Evolutionary conservation across 37 sponge, comb jelly and placozoan genomes (phyloP).

Genomic region (Bolinopsis microptera): DNA sequence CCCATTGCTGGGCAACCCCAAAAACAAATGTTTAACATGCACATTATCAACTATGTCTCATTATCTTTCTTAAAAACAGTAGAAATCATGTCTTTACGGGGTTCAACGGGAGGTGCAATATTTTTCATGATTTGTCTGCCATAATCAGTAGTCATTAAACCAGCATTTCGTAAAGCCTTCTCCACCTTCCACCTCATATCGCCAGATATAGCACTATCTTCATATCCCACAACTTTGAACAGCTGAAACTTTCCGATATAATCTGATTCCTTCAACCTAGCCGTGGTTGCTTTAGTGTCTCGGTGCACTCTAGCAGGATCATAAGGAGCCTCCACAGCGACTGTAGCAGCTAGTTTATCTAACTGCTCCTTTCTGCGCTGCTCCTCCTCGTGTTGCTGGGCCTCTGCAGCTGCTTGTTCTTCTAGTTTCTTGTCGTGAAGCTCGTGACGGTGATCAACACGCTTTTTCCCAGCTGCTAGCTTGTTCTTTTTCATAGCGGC

Average conservation of each 20-base stretch:
- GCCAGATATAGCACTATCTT: constrained; percentile 32
- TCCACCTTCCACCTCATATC: constrained; percentile 81
- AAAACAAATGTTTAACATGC: too few relatives aligned
- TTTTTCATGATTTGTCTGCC: constrained; percentile 73
- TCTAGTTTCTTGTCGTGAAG: constrained; percentile 1
- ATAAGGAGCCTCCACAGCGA: background rate
- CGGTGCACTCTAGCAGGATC: constrained; percentile 14
- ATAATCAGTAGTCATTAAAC: constrained; percentile 78
- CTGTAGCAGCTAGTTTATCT: constrained; percentile 55
- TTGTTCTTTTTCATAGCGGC: background rate
- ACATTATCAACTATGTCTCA: background rate
- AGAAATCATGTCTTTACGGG: constrained; percentile 78
- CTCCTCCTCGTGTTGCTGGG: background rate
- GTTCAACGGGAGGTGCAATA: constrained; percentile 73
- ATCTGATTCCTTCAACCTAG: background rate
- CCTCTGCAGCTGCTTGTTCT: constrained; percentile 31
- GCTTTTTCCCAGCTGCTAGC: constrained; percentile 33
- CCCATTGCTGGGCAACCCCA: background rate
- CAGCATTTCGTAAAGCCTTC: constrained; percentile 78
- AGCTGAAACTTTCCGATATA: background rate
- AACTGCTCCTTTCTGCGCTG: background rate
- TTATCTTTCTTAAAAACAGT: constrained; percentile 72
- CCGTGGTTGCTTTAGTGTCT: constrained; percentile 19
- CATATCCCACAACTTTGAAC: constrained; percentile 36
- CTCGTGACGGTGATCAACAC: background rate